These are phyloP conservation scores for Oreohelix idahoensis DNA, from an alignment of 1,140 invertebrate species.

Conservation along the genomic window DNA sequence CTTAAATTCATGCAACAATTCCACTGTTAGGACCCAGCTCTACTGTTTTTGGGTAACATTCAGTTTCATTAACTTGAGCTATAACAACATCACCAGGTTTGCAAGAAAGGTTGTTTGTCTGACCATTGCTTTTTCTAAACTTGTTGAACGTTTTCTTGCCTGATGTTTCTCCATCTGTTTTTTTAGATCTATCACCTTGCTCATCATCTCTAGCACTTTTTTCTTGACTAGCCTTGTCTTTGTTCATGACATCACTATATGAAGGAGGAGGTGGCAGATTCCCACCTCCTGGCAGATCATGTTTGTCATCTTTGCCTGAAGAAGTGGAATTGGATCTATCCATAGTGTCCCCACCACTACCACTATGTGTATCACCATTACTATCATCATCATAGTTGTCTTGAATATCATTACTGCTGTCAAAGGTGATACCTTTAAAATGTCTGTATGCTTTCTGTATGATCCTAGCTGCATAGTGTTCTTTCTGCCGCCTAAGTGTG, in stretches of 20 bases:
- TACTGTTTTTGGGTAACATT: slow-evolving; percentile 53
- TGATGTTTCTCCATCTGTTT: not conserved
- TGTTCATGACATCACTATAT: not conserved
- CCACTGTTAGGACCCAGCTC: slow-evolving; percentile 68
- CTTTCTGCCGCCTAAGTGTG: slow-evolving; percentile 93
- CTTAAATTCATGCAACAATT: slow-evolving; percentile 62
- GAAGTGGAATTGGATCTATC: not conserved
- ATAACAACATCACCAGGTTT: not conserved
- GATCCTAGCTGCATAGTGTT: slow-evolving; percentile 94
- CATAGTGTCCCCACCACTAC: not conserved
- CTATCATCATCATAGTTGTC: not conserved
- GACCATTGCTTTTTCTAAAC: not conserved
- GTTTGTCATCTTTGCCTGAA: not conserved
- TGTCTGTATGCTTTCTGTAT: slow-evolving; percentile 91
- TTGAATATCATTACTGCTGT: not conserved
- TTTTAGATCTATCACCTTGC: not conserved
- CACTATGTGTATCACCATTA: not conserved
- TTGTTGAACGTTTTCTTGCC: not conserved
- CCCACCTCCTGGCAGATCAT: not conserved
- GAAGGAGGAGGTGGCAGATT: not conserved
- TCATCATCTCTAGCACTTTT: not conserved
- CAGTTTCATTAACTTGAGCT: slow-evolving; percentile 38
- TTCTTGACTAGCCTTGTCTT: not conserved
- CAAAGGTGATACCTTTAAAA: slow-evolving; percentile 46
- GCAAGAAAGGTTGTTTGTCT: not conserved